Conservation (phyloP, 2,113 vertebrate species). For the Cheilinus undulatus region DNA sequence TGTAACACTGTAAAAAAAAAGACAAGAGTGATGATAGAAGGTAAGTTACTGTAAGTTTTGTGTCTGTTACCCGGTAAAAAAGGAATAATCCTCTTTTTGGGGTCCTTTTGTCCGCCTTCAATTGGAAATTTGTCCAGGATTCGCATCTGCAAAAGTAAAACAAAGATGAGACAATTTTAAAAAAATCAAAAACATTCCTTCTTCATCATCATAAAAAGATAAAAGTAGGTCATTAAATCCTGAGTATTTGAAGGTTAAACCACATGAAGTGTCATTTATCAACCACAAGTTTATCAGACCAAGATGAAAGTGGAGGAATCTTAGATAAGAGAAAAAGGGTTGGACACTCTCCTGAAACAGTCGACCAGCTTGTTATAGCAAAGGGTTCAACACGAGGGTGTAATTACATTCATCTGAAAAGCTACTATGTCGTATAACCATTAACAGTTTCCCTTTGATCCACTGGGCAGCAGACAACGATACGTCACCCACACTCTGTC, state of each 20-base stretch:
- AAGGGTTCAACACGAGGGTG: constrained; percentile 35
- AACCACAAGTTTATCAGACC: constrained; percentile 26
- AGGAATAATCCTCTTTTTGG: constrained; percentile 96
- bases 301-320: constrained; percentile 42
- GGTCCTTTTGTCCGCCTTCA: constrained; percentile 96
- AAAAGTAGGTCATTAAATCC: not conserved
- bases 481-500: constrained; percentile 51
- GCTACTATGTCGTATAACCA: constrained; percentile 43
- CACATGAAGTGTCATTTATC: constrained; percentile 26
- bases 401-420: constrained; percentile 60
- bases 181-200: not conserved
- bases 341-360: constrained; percentile 28
- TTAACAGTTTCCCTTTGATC: constrained; percentile 60
- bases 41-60: not conserved
- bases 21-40: too few species aligned
- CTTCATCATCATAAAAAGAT: not conserved
- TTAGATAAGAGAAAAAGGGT: constrained; percentile 20
- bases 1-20: not conserved
- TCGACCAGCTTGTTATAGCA: constrained; percentile 41
- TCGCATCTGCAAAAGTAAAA: constrained; percentile 88
- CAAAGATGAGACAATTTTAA: not conserved
- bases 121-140: constrained; percentile 97
- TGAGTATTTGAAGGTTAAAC: constrained; percentile 7
- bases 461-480: constrained; percentile 33
- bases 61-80: constrained; percentile 92